Percentiles rank a stretch among this genome's conserved stretches.
Evolutionary conservation across 53 echinoderm and acorn worm species (phyloP).

Genomic region (Mesocentrotus franciscanus): DNA sequence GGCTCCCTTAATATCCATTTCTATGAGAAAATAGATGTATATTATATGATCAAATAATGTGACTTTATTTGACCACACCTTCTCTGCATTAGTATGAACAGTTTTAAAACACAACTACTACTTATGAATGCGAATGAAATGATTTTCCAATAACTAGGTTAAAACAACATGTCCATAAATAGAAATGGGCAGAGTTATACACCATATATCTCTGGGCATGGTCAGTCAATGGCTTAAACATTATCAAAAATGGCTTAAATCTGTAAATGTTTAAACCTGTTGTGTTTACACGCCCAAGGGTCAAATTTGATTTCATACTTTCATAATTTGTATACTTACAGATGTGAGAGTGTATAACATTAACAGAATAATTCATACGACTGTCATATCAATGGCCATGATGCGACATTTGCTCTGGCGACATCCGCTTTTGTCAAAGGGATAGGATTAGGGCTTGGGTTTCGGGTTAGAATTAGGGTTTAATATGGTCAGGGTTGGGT

Average conservation of each 20-base stretch:
- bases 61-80: no score
- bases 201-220: neutral
- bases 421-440: neutral
- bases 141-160: neutral
- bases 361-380: no score
- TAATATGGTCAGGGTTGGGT: neutral
- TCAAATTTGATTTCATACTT: neutral
- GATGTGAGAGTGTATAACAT: no score
- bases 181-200: neutral
- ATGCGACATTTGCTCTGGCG: no score
- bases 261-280: neutral
- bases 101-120: neutral
- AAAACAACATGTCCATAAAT: neutral
- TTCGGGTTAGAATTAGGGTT: neutral
- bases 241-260: neutral
- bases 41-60: no score
- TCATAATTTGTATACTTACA: no score
- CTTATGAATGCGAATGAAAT: neutral
- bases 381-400: no score
- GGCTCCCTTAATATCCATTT: no score
- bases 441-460: neutral
- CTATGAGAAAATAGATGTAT: no score
- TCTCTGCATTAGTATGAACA: no score
- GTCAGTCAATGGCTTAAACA: neutral
- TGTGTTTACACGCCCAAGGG: slow-evolving; percentile 24